Evolutionary conservation across 2,888 invertebrate genomes (phyloP).

Genomic region (Sicus ferrugineus): DNA sequence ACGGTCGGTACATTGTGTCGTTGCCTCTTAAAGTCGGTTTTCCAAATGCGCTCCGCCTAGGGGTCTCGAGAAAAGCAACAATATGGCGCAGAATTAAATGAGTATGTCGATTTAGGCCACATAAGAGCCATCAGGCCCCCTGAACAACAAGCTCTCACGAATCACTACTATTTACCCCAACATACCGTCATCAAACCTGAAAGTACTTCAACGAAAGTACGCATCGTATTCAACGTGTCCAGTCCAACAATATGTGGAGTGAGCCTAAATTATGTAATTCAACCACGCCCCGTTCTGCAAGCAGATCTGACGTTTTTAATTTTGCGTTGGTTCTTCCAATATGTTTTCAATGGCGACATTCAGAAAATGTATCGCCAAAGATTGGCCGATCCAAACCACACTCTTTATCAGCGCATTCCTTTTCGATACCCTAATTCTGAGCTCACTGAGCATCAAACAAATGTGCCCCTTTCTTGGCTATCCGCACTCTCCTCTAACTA

Average conservation of each 20-base stretch:
- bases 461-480: conserved; percentile 33
- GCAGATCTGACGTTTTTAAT: background rate
- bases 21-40: conserved; percentile 1
- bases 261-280: conserved; percentile 27
- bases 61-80: background rate
- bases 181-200: background rate
- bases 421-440: conserved; percentile 24
- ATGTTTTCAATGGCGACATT: conserved; percentile 15
- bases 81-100: conserved; percentile 19
- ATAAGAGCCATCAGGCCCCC: background rate
- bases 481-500: conserved; percentile 29
- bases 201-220: background rate
- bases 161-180: conserved; percentile 27
- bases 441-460: too few relatives aligned
- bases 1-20: background rate
- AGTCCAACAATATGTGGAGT: conserved; percentile 10
- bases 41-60: background rate
- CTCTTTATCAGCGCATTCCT: conserved; percentile 8
- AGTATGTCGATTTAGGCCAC: conserved; percentile 20
- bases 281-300: conserved; percentile 28
- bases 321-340: conserved; percentile 1
- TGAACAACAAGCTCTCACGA: background rate
- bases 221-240: conserved; percentile 24
- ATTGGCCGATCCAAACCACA: background rate
- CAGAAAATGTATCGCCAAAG: conserved; percentile 24